Percentiles rank a stretch among this genome's conserved stretches.
These are phyloP conservation scores for Syrrhaptes paradoxus DNA, from an alignment of 2,113 vertebrate genomes.

Conservation along the genomic window DNA sequence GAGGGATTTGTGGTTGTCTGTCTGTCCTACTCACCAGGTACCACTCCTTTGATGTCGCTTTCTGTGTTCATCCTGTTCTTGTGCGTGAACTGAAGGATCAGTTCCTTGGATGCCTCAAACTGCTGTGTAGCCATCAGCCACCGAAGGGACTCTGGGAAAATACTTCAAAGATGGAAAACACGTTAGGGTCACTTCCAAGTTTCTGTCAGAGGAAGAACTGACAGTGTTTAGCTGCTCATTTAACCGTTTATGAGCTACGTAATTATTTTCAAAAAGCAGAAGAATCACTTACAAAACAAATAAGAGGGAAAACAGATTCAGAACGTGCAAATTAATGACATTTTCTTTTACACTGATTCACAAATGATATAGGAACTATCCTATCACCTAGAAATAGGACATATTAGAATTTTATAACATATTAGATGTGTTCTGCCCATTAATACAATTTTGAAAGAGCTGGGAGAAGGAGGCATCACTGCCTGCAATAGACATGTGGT, in stretches of 20 bases:
- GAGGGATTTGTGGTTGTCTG: too few relatives aligned
- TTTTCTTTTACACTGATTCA: not conserved
- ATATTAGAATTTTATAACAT: not conserved
- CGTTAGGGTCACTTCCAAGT: not conserved
- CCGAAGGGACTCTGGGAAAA: slow-evolving; percentile 95
- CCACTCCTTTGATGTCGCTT: slow-evolving; percentile 85
- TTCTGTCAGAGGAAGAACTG: not conserved
- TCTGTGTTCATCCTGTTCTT: slow-evolving; percentile 86
- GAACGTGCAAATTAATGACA: not conserved
- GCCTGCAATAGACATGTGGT: not conserved
- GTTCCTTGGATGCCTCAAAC: slow-evolving; percentile 87
- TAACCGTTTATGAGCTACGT: not conserved
- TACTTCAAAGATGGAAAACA: slow-evolving; percentile 74
- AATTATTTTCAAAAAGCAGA: not conserved
- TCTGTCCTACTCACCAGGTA: slow-evolving; percentile 80
- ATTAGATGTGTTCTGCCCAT: not conserved
- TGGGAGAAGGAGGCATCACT: not conserved
- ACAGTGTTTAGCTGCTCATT: not conserved
- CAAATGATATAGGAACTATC: not conserved
- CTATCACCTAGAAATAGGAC: not conserved
- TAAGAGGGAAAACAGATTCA: not conserved
- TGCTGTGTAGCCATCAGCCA: slow-evolving; percentile 97
- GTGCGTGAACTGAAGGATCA: slow-evolving; percentile 86
- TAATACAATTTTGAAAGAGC: not conserved
- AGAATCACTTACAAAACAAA: not conserved